Evolutionary conservation across 1,140 invertebrate genomes (phyloP).

Genomic region (Wasmannia auropunctata): DNA sequence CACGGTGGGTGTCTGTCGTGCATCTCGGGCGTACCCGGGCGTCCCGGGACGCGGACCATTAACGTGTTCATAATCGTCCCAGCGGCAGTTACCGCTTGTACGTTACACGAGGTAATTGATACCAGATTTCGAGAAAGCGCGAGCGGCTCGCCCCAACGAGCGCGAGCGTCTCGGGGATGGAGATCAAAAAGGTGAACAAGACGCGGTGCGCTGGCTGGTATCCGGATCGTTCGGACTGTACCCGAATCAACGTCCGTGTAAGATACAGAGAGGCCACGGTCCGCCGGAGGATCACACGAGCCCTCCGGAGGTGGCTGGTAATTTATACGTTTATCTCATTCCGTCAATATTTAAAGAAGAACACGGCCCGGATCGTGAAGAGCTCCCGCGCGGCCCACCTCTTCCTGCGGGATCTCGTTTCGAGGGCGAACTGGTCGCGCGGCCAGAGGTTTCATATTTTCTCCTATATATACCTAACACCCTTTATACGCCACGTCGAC

Average conservation of each 20-base stretch:
- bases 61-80: slow-evolving; percentile 71
- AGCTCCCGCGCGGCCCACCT: slow-evolving; percentile 44
- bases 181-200: slow-evolving; percentile 34
- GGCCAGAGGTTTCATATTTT: slow-evolving; percentile 12
- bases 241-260: slow-evolving; percentile 75
- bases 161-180: neutral
- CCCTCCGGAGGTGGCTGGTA: slow-evolving; percentile 74
- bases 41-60: slow-evolving; percentile 61
- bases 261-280: slow-evolving; percentile 64
- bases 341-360: slow-evolving; percentile 81
- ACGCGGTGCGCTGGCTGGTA: slow-evolving; percentile 26
- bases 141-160: slow-evolving; percentile 17
- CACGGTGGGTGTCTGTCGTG: slow-evolving; percentile 61
- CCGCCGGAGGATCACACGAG: slow-evolving; percentile 68
- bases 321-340: slow-evolving; percentile 82
- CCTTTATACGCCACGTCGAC: slow-evolving; percentile 8
- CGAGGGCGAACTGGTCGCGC: slow-evolving; percentile 53
- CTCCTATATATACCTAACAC: slow-evolving; percentile 39
- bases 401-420: slow-evolving; percentile 68
- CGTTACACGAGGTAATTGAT: slow-evolving; percentile 68
- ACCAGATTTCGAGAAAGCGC: slow-evolving; percentile 71
- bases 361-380: slow-evolving; percentile 50
- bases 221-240: neutral
- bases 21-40: slow-evolving; percentile 31
- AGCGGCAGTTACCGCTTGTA: slow-evolving; percentile 57